Conservation (phyloP, 2,888 invertebrate genomes). For the Sesamia inferens region DNA sequence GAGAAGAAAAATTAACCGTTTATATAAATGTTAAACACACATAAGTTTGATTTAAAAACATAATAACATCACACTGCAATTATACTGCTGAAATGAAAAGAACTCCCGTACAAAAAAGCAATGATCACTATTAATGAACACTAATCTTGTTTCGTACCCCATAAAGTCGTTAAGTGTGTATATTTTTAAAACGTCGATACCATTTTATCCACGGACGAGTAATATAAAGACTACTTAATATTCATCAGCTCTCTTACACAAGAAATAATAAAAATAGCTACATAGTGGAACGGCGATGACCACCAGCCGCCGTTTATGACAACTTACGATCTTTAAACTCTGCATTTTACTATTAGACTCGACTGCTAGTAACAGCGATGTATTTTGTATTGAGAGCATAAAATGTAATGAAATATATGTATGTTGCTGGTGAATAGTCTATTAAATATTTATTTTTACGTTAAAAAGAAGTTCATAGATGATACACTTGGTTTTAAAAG, state of each 20-base stretch:
- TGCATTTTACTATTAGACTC: conserved; percentile 37
- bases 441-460: conserved; percentile 6
- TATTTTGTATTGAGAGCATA: conserved; percentile 34
- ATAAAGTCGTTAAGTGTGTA: background rate
- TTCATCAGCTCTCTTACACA: conserved; percentile 36
- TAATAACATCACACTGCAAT: background rate
- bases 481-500: background rate
- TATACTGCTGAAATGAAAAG: background rate
- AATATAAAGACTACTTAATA: conserved; percentile 32
- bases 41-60: too few relatives aligned
- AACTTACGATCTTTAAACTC: conserved; percentile 27
- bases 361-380: conserved; percentile 8
- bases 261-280: conserved; percentile 37
- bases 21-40: too few relatives aligned
- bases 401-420: conserved; percentile 8
- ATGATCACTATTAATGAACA: background rate
- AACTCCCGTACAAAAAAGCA: background rate
- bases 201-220: background rate
- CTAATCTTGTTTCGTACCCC: background rate
- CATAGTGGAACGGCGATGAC: conserved; percentile 17
- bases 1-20: too few relatives aligned
- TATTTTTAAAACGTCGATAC: conserved; percentile 13
- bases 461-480: background rate
- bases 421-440: background rate
- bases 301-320: conserved; percentile 23